Evolutionary conservation across 2,888 invertebrate species (phyloP).

Genomic region (Ditylenchus weischeri): DNA sequence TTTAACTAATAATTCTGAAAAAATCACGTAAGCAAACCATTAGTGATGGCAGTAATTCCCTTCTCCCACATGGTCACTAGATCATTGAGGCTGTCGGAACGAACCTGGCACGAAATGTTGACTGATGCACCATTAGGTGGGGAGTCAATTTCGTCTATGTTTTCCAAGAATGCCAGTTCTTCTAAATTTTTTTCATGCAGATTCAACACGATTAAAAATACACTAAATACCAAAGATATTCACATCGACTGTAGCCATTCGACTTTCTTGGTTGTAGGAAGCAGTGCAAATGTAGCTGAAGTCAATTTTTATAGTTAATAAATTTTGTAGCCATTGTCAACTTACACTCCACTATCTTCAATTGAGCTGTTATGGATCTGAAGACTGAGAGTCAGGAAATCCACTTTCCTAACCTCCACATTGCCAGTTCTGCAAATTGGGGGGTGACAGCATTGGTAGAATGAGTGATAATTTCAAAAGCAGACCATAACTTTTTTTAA

Average conservation of each 20-base stretch:
- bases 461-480: too few species aligned
- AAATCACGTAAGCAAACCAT: conserved; percentile 15
- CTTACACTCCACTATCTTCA: conserved; percentile 11
- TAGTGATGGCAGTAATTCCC: conserved; percentile 27
- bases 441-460: not conserved
- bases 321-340: not conserved
- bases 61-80: conserved; percentile 33
- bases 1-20: not conserved
- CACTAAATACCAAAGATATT: conserved; percentile 28
- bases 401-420: conserved; percentile 24
- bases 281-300: conserved; percentile 27
- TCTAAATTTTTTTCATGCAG: conserved; percentile 15
- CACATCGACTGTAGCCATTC: conserved; percentile 18
- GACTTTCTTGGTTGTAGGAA: conserved; percentile 16
- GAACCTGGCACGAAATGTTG: conserved; percentile 26
- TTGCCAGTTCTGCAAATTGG: conserved; percentile 29
- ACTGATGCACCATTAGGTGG: conserved; percentile 21
- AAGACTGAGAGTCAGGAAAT: conserved; percentile 26
- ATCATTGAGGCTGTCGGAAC: conserved; percentile 15
- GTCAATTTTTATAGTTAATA: not conserved
- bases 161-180: conserved; percentile 25
- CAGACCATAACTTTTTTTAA: too few species aligned
- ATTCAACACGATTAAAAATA: not conserved
- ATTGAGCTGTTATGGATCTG: conserved; percentile 25
- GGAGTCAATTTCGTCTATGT: conserved; percentile 18